Conservation (phyloP, 2,797 vertebrate genomes). For the Hoplostethus atlanticus region DNA sequence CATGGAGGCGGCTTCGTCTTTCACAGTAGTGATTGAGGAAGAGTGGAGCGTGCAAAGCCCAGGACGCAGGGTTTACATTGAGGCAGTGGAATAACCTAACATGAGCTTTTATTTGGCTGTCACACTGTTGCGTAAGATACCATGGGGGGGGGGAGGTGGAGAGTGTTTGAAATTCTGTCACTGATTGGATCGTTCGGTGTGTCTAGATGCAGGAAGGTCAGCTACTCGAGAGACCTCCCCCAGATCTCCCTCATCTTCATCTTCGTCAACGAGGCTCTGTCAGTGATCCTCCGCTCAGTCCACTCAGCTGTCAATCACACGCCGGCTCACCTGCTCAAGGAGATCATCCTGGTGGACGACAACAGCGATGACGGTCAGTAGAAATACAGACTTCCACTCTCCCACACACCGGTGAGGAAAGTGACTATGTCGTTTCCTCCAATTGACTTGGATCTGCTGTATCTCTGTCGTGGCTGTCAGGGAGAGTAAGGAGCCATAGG, state of each 20-base stretch:
- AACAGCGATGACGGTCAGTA: slow-evolving; percentile 94
- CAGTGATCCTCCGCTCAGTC: slow-evolving; percentile 95
- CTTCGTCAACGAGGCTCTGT: slow-evolving; percentile 97
- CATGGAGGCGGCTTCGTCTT: slow-evolving; percentile 17
- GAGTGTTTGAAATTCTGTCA: too few species aligned
- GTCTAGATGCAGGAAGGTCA: slow-evolving; percentile 92
- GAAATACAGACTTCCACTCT: not conserved
- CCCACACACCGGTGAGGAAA: not conserved
- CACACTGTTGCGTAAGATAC: not conserved
- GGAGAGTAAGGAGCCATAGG: too few species aligned
- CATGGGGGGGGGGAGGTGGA: too few species aligned
- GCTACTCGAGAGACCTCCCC: slow-evolving; percentile 91
- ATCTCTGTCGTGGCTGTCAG: not conserved
- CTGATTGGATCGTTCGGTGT: slow-evolving; percentile 7
- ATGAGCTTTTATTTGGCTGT: slow-evolving; percentile 1
- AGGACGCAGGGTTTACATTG: not conserved
- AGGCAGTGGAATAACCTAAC: not conserved
- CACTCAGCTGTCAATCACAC: slow-evolving; percentile 98
- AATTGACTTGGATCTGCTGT: too few species aligned
- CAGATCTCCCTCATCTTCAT: slow-evolving; percentile 98
- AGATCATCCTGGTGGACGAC: slow-evolving; percentile 97
- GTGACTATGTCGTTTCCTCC: not conserved
- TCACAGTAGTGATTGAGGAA: not conserved
- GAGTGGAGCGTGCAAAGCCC: slow-evolving; percentile 8
- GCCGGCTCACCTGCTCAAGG: slow-evolving; percentile 93